phyloP scores from a whole-genome alignment of 2,113 vertebrate genomes.

The Scomber colias region DNA sequence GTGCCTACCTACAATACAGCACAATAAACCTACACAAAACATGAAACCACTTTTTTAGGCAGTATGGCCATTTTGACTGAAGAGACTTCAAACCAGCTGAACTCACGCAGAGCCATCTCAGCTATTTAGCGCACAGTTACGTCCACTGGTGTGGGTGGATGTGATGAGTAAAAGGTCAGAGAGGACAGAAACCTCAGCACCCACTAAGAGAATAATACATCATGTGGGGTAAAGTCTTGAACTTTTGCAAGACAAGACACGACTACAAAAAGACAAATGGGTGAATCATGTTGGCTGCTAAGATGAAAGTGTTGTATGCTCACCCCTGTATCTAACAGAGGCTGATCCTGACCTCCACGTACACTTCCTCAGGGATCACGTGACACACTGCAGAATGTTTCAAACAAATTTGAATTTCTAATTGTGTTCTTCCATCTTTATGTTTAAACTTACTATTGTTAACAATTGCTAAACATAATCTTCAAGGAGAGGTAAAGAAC shows the following conservation, averaged over 20 bases:
- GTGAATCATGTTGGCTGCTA: constrained; percentile 1
- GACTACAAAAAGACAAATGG: constrained; percentile 1
- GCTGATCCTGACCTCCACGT: neutral
- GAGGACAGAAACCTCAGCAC: constrained; percentile 1
- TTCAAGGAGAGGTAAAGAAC: neutral
- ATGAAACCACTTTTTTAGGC: neutral
- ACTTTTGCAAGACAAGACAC: neutral
- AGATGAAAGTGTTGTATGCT: neutral
- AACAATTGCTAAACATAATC: neutral
- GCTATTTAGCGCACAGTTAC: neutral
- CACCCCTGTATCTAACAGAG: neutral
- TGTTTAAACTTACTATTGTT: neutral
- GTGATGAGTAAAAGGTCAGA: constrained; percentile 2
- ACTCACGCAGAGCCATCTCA: neutral
- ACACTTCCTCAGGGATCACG: neutral
- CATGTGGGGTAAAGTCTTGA: constrained; percentile 9
- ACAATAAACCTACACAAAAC: neutral
- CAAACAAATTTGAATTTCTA: neutral
- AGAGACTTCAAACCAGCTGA: constrained; percentile 16
- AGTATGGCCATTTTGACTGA: neutral
- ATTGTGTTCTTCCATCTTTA: neutral
- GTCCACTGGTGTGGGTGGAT: constrained; percentile 37
- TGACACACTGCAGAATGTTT: neutral
- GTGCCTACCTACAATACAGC: neutral
- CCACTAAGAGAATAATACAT: neutral